phyloP scores from a whole-genome alignment of 1,140 invertebrate species.

The Brachionus calyciflorus region DNA sequence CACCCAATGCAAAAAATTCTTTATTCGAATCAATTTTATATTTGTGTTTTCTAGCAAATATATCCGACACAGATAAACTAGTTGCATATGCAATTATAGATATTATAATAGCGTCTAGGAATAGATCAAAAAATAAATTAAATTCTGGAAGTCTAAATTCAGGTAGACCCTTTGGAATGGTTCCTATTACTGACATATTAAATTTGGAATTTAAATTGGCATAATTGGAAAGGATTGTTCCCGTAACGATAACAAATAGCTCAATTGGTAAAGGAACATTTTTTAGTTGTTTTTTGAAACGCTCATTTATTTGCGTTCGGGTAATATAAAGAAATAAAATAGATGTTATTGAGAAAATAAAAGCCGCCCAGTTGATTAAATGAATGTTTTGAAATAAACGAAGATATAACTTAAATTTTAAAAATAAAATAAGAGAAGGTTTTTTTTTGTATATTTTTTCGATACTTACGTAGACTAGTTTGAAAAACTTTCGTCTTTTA shows the following conservation, averaged over 20 bases:
- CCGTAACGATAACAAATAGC: conserved; percentile 65
- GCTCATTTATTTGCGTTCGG: conserved; percentile 76
- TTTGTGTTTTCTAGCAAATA: conserved; percentile 61
- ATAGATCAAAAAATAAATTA: conserved; percentile 50
- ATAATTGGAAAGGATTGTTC: conserved; percentile 47
- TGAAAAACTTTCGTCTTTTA: conserved; percentile 22
- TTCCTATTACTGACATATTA: conserved; percentile 50
- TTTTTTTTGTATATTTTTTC: neutral
- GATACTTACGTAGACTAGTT: conserved; percentile 10
- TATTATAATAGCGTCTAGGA: conserved; percentile 56
- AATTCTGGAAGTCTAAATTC: conserved; percentile 51
- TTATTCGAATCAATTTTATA: conserved; percentile 62
- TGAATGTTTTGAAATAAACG: conserved; percentile 56
- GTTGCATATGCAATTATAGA: conserved; percentile 61
- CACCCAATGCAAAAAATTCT: conserved; percentile 53
- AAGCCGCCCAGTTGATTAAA: conserved; percentile 57
- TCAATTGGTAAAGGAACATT: conserved; percentile 79
- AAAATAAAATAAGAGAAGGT: neutral
- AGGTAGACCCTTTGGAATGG: conserved; percentile 58
- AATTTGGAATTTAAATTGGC: conserved; percentile 48
- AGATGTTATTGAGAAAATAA: conserved; percentile 70
- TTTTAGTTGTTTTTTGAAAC: conserved; percentile 67
- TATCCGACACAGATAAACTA: conserved; percentile 61
- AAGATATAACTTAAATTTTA: conserved; percentile 53
- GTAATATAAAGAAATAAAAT: conserved; percentile 71